Base-by-base conservation (phyloP, 2,888 invertebrate genomes). In the Chydorus sphaericus region DNA sequence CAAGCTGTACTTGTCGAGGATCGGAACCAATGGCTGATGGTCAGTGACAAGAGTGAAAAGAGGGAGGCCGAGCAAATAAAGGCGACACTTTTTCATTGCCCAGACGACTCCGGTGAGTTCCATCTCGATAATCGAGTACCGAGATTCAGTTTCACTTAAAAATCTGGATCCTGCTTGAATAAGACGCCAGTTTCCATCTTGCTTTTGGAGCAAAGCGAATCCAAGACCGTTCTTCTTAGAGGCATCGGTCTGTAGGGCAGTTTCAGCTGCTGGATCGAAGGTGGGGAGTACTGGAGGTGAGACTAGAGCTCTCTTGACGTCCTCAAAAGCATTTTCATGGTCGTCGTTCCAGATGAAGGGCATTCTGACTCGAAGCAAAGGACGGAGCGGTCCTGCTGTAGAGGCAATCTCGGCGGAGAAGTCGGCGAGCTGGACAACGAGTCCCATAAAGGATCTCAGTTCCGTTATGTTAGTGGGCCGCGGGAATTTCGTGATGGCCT, bases 21-120 rank as follows among this genome's bases (percentile, higher is more conserved):
- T 61, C n/a, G 57, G 58, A 31, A 60, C 56, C 7, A 66, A 38
- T 14, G 65, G 62, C 56, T 63, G 61, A 54, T 65, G 64, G 53
- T 64, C 64, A 11, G 62, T 63, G 31, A 61, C 36, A 2, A 66
- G 39, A 2, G 31, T 59, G 54, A 66, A 62, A 10, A 11, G 10
- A 26, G 57, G 49, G 5, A 14, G 57, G 28, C 65, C 66, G 52
- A 59, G 61, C 6, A 65, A 38, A 44, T 62, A 66, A n/a, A 64
- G 28, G 37, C 63, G 61, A 56, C 63, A 66, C 48, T 63, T 63
- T 55, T 65, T 63, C 37, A 61, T 62, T 3, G 60, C 61, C 63
- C 61, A 65, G 0, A 63, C 62, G 10, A 65, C 60, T 10, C 63
- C 63, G 18, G 64, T 56, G 39, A 60, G 58, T 51, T 64, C 62